These are phyloP conservation scores for Lycorma delicatula DNA, from an alignment of 1,140 invertebrate species.

Conservation along the genomic window DNA sequence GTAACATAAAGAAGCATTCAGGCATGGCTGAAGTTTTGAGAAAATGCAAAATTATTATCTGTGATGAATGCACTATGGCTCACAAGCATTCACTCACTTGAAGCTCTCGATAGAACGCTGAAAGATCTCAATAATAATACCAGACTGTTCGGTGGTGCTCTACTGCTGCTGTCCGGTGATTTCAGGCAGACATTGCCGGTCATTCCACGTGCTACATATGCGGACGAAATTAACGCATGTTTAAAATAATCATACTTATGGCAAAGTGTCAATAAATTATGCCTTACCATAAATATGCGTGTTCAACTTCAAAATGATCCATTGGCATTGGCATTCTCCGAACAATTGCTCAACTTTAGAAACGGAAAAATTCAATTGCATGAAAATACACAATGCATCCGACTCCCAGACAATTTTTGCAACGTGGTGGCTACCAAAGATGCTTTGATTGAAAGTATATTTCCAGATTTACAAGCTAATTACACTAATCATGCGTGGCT, in stretches of 20 bases:
- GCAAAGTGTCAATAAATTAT: constrained; percentile 31
- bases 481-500: constrained; percentile 31
- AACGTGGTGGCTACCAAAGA: constrained; percentile 11
- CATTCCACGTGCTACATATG: constrained; percentile 34
- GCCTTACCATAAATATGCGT: constrained; percentile 27
- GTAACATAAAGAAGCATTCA: too few relatives aligned
- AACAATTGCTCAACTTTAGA: constrained; percentile 28
- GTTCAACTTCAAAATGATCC: constrained; percentile 23
- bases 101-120: constrained; percentile 31
- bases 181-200: constrained; percentile 40
- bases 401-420: constrained; percentile 19
- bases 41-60: too few relatives aligned
- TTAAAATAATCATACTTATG: constrained; percentile 38
- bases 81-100: constrained; percentile 34
- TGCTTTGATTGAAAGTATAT: constrained; percentile 31
- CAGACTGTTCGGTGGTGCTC: constrained; percentile 8
- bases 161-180: constrained; percentile 23
- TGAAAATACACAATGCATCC: constrained; percentile 1
- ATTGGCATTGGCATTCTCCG: constrained; percentile 25
- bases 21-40: too few relatives aligned
- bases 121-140: constrained; percentile 25
- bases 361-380: constrained; percentile 9
- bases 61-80: too few relatives aligned
- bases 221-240: constrained; percentile 30
- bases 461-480: constrained; percentile 30